These are phyloP conservation scores for Agapetus fuscipes DNA, from an alignment of 2,888 invertebrate genomes.

Conservation along the genomic window DNA sequence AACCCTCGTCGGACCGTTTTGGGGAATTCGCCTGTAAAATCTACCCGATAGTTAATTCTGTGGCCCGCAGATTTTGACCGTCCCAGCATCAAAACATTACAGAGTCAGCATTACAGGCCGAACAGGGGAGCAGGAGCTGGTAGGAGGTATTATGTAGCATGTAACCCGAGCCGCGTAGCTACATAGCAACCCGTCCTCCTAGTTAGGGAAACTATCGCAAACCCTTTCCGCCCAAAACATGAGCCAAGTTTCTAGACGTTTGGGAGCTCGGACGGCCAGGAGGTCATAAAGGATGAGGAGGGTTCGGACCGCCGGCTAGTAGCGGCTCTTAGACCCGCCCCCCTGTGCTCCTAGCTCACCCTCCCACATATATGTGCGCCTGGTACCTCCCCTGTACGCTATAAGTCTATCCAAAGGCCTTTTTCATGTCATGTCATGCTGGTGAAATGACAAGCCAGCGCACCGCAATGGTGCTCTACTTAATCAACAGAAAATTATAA, in stretches of 20 bases:
- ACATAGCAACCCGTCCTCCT: neutral
- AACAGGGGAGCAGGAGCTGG: neutral
- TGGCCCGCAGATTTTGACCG: too few species aligned
- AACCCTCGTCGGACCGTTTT: too few species aligned
- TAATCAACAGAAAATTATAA: neutral
- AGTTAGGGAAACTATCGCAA: constrained; percentile 14
- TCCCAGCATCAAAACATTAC: too few species aligned
- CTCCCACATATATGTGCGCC: neutral
- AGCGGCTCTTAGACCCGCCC: constrained; percentile 4
- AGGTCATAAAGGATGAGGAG: constrained; percentile 3
- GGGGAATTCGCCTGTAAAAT: too few species aligned
- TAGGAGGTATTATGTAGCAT: too few species aligned
- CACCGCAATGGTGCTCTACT: constrained; percentile 4
- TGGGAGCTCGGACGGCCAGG: constrained; percentile 4
- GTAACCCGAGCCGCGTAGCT: neutral
- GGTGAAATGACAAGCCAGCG: constrained; percentile 11
- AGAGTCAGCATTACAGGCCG: too few species aligned
- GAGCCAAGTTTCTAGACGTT: constrained; percentile 6
- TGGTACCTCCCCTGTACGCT: constrained; percentile 10
- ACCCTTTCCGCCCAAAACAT: constrained; percentile 3
- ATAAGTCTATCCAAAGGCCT: constrained; percentile 21
- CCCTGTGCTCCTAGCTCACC: constrained; percentile 2
- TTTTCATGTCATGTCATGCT: constrained; percentile 22
- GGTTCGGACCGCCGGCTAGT: constrained; percentile 2
- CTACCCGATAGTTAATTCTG: too few species aligned